A percentile compares a stretch with the other conserved stretches of the same genome.
Evolutionary conservation across 1,140 invertebrate genomes (phyloP).

Genomic region (Temnothorax nylanderi): DNA sequence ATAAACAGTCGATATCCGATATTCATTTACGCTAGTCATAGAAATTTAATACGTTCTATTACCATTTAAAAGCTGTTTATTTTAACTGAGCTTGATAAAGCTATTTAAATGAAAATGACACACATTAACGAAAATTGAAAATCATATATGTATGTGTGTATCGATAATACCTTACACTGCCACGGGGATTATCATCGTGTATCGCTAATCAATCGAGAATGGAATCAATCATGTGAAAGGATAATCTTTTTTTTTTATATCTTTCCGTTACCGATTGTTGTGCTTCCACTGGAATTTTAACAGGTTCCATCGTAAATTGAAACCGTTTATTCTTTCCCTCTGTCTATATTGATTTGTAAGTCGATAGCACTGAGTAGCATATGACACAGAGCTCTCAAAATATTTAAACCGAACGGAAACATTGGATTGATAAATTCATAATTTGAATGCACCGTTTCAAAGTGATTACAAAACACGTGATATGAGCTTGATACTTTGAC

Average conservation of each 20-base stretch:
- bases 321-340: conserved; percentile 19
- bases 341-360: conserved; percentile 29
- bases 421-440: conserved; percentile 48
- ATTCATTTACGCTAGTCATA: conserved; percentile 36
- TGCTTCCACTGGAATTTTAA: conserved; percentile 6
- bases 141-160: background rate
- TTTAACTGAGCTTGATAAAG: background rate
- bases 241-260: conserved; percentile 32
- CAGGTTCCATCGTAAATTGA: conserved; percentile 16
- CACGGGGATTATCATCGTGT: conserved; percentile 16
- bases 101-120: background rate
- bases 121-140: conserved; percentile 15
- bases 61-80: background rate
- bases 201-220: conserved; percentile 27
- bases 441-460: conserved; percentile 30
- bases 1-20: conserved; percentile 20
- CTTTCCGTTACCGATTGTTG: conserved; percentile 17
- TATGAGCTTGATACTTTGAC: conserved; percentile 31
- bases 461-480: conserved; percentile 30
- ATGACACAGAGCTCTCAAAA: conserved; percentile 29
- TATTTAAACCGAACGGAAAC: conserved; percentile 23
- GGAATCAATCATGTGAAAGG: conserved; percentile 10
- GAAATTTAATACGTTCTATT: conserved; percentile 17
- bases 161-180: background rate
- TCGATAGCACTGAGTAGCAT: conserved; percentile 35